phyloP scores from a whole-genome alignment of 30 jellyfish, hydroid and myxozoan genomes.

The Pelagia noctiluca region DNA sequence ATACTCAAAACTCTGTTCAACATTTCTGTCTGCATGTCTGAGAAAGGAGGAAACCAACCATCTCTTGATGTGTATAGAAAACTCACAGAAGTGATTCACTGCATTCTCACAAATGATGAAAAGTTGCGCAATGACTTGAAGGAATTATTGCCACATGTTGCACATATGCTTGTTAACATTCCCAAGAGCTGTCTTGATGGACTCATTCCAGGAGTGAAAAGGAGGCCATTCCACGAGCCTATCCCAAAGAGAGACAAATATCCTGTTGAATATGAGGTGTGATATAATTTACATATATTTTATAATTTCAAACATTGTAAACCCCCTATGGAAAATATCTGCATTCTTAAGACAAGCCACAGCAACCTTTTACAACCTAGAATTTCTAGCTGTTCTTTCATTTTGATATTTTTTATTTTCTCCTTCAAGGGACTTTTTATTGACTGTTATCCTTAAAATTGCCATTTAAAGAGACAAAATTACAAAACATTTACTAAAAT shows the following conservation, averaged over 20 bases:
- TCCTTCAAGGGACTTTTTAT: neutral
- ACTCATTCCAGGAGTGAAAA: constrained; percentile 52
- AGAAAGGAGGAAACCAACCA: constrained; percentile 11
- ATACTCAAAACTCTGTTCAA: constrained; percentile 78
- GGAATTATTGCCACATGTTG: constrained; percentile 62
- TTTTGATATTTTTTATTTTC: neutral
- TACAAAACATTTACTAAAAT: neutral
- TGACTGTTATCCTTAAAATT: neutral
- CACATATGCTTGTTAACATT: constrained; percentile 72
- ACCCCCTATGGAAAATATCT: no score
- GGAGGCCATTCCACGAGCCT: constrained; percentile 60
- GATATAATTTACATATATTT: no score
- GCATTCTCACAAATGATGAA: constrained; percentile 15
- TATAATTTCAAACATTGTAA: no score
- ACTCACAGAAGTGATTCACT: constrained; percentile 20
- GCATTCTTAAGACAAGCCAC: no score
- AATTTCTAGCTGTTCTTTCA: no score
- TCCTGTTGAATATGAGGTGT: constrained; percentile 58
- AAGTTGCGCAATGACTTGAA: neutral
- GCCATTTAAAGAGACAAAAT: neutral
- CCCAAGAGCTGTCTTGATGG: constrained; percentile 61
- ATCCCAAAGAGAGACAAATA: constrained; percentile 39
- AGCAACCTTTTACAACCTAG: no score
- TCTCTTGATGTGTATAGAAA: constrained; percentile 6
- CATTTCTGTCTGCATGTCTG: constrained; percentile 46